A percentile compares a stretch with the other conserved stretches of the same genome.
Conservation (phyloP, 2,888 invertebrate species). For the Stenchaetothrips biformis region DNA sequence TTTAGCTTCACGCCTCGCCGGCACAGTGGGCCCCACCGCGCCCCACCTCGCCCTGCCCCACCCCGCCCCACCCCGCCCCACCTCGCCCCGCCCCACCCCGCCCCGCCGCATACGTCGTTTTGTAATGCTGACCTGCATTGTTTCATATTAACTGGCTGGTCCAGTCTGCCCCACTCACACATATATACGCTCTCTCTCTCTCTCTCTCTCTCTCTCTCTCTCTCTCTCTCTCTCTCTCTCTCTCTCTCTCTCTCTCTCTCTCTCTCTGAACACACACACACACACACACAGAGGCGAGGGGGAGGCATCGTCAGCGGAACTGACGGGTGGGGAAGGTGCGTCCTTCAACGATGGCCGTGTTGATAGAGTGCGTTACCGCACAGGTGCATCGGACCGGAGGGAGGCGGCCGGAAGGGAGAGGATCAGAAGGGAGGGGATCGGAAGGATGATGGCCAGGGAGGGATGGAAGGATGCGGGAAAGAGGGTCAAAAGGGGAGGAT, state of each 20-base stretch:
- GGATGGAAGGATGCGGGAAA: too few relatives aligned
- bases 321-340: background rate
- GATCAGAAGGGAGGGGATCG: too few relatives aligned
- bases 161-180: background rate
- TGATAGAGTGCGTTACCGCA: background rate
- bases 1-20: too few relatives aligned
- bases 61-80: background rate
- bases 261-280: background rate
- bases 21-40: background rate
- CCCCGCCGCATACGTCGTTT: background rate
- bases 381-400: background rate
- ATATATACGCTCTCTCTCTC: background rate
- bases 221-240: conserved; percentile 17
- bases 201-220: conserved; percentile 17
- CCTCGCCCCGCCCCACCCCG: background rate
- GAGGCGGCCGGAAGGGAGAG: too few relatives aligned
- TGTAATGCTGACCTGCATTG: conserved; percentile 15
- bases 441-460: too few relatives aligned
- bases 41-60: background rate
- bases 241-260: conserved; percentile 17
- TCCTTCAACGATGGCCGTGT: conserved; percentile 8
- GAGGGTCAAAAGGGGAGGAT: too few relatives aligned
- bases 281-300: background rate
- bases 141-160: conserved; percentile 10
- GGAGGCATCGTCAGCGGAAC: background rate